Evolutionary conservation across 2,888 invertebrate species (phyloP).

Genomic region (Willowsia nigromaculata): DNA sequence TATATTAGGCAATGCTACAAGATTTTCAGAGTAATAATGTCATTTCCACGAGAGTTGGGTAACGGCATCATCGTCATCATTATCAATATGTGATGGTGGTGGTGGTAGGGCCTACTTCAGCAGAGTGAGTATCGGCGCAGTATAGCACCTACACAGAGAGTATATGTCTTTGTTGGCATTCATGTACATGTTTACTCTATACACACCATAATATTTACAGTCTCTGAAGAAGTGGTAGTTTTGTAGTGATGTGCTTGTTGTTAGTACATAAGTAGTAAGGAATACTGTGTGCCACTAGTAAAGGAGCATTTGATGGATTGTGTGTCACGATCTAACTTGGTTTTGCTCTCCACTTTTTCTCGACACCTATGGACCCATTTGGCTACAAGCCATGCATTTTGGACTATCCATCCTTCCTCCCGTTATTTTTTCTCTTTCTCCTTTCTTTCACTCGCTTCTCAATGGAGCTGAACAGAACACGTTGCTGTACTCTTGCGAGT

Average conservation of each 20-base stretch:
- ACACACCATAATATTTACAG: not conserved
- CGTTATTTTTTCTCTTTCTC: constrained; percentile 31
- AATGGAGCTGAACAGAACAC: constrained; percentile 68
- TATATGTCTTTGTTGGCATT: too few species aligned
- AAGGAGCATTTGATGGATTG: constrained; percentile 78
- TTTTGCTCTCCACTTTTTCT: constrained; percentile 76
- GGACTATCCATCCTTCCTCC: constrained; percentile 71
- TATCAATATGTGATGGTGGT: constrained; percentile 44
- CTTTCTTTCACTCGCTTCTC: constrained; percentile 34
- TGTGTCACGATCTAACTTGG: constrained; percentile 78
- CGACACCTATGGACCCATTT: constrained; percentile 78
- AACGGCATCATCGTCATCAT: constrained; percentile 61
- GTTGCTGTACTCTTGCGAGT: constrained; percentile 25
- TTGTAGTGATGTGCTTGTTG: constrained; percentile 26
- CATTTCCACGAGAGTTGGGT: constrained; percentile 48
- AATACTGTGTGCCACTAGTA: not conserved
- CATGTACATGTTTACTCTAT: not conserved
- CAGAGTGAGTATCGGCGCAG: not conserved
- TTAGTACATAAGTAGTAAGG: constrained; percentile 40
- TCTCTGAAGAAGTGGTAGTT: not conserved
- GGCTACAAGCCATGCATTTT: constrained; percentile 76
- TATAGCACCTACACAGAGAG: too few species aligned
- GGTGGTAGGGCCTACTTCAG: constrained; percentile 42
- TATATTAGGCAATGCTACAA: constrained; percentile 2
- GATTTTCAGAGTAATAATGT: constrained; percentile 43